These are phyloP conservation scores for Pseudoatta argentina DNA, from an alignment of 1,140 invertebrate species.

Conservation along the genomic window DNA sequence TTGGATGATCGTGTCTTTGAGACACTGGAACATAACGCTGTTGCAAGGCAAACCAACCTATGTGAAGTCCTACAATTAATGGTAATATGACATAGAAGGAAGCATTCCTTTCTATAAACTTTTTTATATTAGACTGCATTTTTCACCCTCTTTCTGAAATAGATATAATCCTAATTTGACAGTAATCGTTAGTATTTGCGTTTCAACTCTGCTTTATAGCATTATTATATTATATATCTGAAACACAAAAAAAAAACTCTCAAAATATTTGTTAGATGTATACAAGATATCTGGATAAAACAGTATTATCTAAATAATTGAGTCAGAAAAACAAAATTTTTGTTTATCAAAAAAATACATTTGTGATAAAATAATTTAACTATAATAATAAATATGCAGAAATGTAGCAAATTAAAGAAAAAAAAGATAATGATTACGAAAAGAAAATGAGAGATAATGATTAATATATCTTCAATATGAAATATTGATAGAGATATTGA, in stretches of 20 bases:
- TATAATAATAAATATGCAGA: not conserved
- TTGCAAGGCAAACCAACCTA: constrained; percentile 52
- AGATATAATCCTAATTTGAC: not conserved
- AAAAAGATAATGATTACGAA: too few relatives aligned
- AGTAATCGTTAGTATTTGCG: not conserved
- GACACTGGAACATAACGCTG: constrained; percentile 12
- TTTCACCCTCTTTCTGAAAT: not conserved
- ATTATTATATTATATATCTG: not conserved
- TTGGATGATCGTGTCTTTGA: constrained; percentile 31
- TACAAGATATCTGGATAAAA: not conserved
- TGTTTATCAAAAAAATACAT: not conserved
- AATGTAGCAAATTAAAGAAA: not conserved
- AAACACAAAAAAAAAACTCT: not conserved
- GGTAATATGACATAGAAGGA: not conserved
- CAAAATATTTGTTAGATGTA: not conserved
- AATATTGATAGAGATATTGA: not conserved
- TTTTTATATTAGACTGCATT: not conserved
- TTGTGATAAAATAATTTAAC: not conserved
- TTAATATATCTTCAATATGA: not conserved
- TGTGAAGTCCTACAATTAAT: constrained; percentile 21
- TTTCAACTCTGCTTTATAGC: not conserved
- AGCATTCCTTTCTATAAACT: not conserved
- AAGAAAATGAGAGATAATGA: not conserved
- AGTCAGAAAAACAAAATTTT: not conserved
- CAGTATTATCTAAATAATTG: not conserved